These are phyloP conservation scores for Agapetus fuscipes DNA, from an alignment of 2,888 invertebrate genomes.

Conservation along the genomic window DNA sequence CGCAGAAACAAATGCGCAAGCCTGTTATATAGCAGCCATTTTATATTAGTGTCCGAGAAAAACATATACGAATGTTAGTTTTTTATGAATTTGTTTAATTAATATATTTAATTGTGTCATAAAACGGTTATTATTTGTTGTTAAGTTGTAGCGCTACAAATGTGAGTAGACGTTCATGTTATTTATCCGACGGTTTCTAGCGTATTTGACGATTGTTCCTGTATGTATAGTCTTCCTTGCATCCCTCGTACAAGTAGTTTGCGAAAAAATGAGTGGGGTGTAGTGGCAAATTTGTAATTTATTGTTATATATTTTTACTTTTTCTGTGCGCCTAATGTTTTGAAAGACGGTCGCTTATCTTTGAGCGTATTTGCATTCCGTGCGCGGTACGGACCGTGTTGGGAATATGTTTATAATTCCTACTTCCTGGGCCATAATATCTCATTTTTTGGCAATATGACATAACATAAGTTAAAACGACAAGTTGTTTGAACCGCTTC, in stretches of 20 bases:
- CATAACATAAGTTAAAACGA: slow-evolving; percentile 23
- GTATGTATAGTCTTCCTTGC: slow-evolving; percentile 14
- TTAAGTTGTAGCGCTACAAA: slow-evolving; percentile 14
- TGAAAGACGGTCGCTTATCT: slow-evolving; percentile 5
- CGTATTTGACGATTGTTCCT: slow-evolving; percentile 4
- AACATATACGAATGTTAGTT: slow-evolving; percentile 51
- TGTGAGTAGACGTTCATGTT: slow-evolving; percentile 13
- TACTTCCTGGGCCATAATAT: no score
- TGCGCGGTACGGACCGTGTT: no score
- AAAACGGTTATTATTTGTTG: slow-evolving; percentile 9
- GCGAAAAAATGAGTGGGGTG: slow-evolving; percentile 17
- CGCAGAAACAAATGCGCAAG: slow-evolving; percentile 51
- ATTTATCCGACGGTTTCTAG: slow-evolving; percentile 6
- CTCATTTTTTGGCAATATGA: slow-evolving; percentile 18
- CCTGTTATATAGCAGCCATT: slow-evolving; percentile 50
- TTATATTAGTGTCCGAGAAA: slow-evolving; percentile 47
- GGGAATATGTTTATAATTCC: no score
- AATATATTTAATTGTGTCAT: slow-evolving; percentile 12
- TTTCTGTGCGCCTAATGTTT: slow-evolving; percentile 6
- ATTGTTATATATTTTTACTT: slow-evolving; percentile 13
- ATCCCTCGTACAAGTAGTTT: slow-evolving; percentile 17
- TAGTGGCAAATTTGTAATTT: slow-evolving; percentile 13
- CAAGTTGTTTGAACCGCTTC: slow-evolving; percentile 18
- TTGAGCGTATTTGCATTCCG: no score
- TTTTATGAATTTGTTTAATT: slow-evolving; percentile 26